Percentiles rank a stretch among this genome's conserved stretches.
These are phyloP conservation scores for Meganola albula DNA, from an alignment of 2,888 invertebrate species.

Conservation along the genomic window DNA sequence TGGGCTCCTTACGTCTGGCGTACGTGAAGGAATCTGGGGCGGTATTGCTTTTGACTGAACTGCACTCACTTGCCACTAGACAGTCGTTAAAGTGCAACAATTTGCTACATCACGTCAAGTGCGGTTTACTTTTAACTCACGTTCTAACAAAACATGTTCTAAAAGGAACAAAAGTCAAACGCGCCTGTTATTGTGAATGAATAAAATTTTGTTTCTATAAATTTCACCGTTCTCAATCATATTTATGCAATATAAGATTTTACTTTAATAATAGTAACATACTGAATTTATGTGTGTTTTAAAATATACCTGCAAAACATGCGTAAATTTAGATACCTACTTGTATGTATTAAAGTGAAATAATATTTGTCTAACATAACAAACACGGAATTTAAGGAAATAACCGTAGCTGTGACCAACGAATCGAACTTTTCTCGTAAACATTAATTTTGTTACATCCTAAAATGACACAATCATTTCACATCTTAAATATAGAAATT, in stretches of 20 bases:
- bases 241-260: no score
- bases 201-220: slow-evolving; percentile 17
- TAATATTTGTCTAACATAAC: no score
- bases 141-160: slow-evolving; percentile 25
- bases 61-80: slow-evolving; percentile 37
- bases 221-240: no score
- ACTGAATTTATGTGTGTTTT: no score
- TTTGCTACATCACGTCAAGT: slow-evolving; percentile 44
- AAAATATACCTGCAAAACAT: no score
- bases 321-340: no score
- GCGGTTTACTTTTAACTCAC: slow-evolving; percentile 36
- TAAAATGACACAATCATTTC: neutral
- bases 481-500: neutral
- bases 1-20: slow-evolving; percentile 45
- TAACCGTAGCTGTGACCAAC: no score
- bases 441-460: neutral
- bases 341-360: no score
- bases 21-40: slow-evolving; percentile 54
- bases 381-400: no score
- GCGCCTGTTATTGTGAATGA: slow-evolving; percentile 13
- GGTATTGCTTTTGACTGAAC: slow-evolving; percentile 46
- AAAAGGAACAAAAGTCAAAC: slow-evolving; percentile 26
- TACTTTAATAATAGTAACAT: no score
- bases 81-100: slow-evolving; percentile 62
- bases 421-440: neutral